Conservation (phyloP, 2,113 vertebrate species). For the Epinephelus lanceolatus region DNA sequence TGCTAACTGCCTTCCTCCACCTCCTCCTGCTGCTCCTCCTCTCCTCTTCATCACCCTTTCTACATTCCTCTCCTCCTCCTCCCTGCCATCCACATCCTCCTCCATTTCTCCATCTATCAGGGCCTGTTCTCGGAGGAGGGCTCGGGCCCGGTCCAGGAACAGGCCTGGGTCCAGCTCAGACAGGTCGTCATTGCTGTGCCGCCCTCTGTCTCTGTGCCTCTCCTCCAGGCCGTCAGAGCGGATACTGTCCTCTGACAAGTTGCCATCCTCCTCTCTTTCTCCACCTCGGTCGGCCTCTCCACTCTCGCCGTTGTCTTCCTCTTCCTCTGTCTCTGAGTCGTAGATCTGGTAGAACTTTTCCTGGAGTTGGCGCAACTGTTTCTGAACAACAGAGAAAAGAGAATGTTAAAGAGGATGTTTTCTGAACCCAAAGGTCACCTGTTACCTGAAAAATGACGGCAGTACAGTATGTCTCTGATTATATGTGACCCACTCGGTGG, state of each 20-base stretch:
- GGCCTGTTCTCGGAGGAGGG: constrained; percentile 93
- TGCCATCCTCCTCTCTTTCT: constrained; percentile 93
- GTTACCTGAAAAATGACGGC: not conserved
- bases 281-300: constrained; percentile 81
- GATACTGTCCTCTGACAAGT: constrained; percentile 97
- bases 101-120: constrained; percentile 81
- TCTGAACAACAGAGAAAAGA: constrained; percentile 79
- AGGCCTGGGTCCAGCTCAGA: constrained; percentile 95
- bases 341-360: constrained; percentile 99
- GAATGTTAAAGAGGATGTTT: not conserved
- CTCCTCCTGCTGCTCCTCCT: constrained; percentile 85
- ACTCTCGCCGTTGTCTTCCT: constrained; percentile 90
- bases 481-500: not conserved
- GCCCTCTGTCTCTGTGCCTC: constrained; percentile 65
- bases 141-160: constrained; percentile 93
- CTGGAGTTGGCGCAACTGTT: constrained; percentile 99
- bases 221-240: constrained; percentile 93
- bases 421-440: not conserved
- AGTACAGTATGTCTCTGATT: not conserved
- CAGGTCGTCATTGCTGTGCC: constrained; percentile 85
- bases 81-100: constrained; percentile 87
- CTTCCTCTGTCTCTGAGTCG: constrained; percentile 97
- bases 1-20: constrained; percentile 92
- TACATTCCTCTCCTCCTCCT: constrained; percentile 87
- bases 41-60: constrained; percentile 87